These are phyloP conservation scores for Diplodus puntazzo DNA, from an alignment of 2,797 vertebrate genomes.

Conservation along the genomic window DNA sequence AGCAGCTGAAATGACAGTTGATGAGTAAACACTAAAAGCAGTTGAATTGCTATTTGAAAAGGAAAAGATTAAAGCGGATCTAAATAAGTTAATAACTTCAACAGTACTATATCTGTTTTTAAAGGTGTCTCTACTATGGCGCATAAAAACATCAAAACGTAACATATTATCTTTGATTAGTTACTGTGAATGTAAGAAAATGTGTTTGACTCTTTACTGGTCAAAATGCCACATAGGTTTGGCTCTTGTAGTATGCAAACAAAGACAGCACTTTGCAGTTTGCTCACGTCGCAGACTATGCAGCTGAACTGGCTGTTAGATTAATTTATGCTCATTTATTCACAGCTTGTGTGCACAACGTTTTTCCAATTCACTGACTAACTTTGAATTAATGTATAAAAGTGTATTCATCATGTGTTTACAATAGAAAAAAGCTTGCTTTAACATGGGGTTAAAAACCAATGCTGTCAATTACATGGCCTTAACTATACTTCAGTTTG, in stretches of 20 bases:
- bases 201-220: neutral
- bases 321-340: slow-evolving; percentile 7
- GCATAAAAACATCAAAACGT: neutral
- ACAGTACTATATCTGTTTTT: neutral
- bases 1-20: neutral
- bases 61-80: neutral
- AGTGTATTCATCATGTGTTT: neutral
- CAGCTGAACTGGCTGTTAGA: neutral
- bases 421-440: neutral
- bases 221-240: slow-evolving; percentile 15
- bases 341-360: neutral
- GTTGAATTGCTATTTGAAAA: neutral
- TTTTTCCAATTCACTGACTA: neutral
- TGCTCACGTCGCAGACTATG: slow-evolving; percentile 25
- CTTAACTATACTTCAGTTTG: slow-evolving; percentile 13
- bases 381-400: neutral
- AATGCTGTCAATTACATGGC: slow-evolving; percentile 8
- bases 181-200: neutral
- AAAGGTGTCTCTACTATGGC: neutral
- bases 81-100: neutral
- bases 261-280: slow-evolving; percentile 25
- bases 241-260: slow-evolving; percentile 17
- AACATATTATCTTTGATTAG: too few species aligned
- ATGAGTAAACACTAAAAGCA: neutral
- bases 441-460: slow-evolving; percentile 1